Percentiles rank a stretch among this genome's conserved stretches.
Evolutionary conservation across 2,888 invertebrate genomes (phyloP).

Genomic region (Euproctis similis): DNA sequence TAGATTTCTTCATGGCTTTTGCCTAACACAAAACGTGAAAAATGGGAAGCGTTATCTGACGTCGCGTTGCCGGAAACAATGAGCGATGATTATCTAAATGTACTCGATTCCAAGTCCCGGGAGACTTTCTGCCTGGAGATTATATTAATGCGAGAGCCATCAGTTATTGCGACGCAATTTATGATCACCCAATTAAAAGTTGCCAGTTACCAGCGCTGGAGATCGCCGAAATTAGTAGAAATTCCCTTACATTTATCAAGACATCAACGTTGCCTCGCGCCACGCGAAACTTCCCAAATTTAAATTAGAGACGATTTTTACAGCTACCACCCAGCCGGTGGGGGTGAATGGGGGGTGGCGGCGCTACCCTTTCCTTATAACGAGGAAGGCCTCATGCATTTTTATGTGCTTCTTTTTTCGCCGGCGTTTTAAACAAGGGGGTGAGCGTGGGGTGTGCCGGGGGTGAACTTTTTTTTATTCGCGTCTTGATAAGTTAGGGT

Average conservation of each 20-base stretch:
- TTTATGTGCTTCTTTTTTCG: slow-evolving; percentile 78
- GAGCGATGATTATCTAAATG: slow-evolving; percentile 67
- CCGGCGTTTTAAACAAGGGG: slow-evolving; percentile 77
- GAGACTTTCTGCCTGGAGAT: slow-evolving; percentile 61
- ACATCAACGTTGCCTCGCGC: slow-evolving; percentile 71
- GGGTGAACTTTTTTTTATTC: slow-evolving; percentile 75
- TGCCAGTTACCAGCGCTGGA: slow-evolving; percentile 60
- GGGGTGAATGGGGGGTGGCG: slow-evolving; percentile 56
- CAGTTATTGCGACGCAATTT: slow-evolving; percentile 54
- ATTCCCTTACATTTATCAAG: slow-evolving; percentile 73
- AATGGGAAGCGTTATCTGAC: slow-evolving; percentile 18
- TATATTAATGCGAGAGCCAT: slow-evolving; percentile 65
- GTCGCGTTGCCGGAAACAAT: slow-evolving; percentile 48
- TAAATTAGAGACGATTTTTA: slow-evolving; percentile 77
- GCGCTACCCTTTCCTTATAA: slow-evolving; percentile 76
- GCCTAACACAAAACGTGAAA: no score
- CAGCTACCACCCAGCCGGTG: slow-evolving; percentile 68
- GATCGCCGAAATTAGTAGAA: slow-evolving; percentile 72
- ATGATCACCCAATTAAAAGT: slow-evolving; percentile 73
- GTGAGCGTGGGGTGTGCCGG: slow-evolving; percentile 66
- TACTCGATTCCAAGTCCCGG: no score
- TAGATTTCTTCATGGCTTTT: no score
- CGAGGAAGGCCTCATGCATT: slow-evolving; percentile 78
- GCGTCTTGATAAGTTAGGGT: slow-evolving; percentile 78
- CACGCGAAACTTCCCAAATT: slow-evolving; percentile 75